Percentiles rank a stretch among this genome's conserved stretches.
Evolutionary conservation across 1,140 invertebrate species (phyloP).

Genomic region (Heterodera carotae): DNA sequence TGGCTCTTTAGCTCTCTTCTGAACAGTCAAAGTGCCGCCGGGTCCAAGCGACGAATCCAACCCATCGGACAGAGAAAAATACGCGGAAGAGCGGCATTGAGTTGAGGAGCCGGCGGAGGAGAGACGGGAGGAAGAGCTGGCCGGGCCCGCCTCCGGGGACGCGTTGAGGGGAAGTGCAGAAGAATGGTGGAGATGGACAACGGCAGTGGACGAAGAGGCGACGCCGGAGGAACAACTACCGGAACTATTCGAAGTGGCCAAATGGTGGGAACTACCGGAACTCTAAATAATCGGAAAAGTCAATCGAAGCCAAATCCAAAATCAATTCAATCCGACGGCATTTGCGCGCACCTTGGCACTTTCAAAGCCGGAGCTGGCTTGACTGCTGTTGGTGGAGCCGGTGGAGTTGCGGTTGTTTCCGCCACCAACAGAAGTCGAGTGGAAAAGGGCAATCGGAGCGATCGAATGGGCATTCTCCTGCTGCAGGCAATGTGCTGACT

Average conservation of each 20-base stretch:
- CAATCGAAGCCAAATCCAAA: background rate
- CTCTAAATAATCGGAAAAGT: constrained; percentile 2
- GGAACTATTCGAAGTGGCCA: constrained; percentile 37
- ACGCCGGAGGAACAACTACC: constrained; percentile 17
- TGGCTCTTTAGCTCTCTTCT: constrained; percentile 16
- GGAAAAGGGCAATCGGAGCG: background rate
- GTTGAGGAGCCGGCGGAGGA: constrained; percentile 36
- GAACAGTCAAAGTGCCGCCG: constrained; percentile 25
- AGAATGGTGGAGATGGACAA: background rate
- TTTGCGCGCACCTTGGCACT: constrained; percentile 41
- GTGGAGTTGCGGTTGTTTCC: constrained; percentile 46
- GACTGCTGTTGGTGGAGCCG: constrained; percentile 44
- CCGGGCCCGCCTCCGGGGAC: background rate
- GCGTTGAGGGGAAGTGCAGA: constrained; percentile 8
- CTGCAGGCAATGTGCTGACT: background rate
- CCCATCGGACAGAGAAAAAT: constrained; percentile 31
- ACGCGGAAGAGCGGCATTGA: constrained; percentile 33
- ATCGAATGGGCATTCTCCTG: background rate
- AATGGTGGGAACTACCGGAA: constrained; percentile 24
- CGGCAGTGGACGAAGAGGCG: background rate
- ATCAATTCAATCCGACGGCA: background rate
- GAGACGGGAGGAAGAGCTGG: constrained; percentile 26
- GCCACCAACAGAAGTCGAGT: background rate
- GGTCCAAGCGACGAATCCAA: constrained; percentile 9
- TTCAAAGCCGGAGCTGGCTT: constrained; percentile 49